Base-by-base conservation (phyloP, 2,113 vertebrate genomes). In the Antechinus stuartii region DNA sequence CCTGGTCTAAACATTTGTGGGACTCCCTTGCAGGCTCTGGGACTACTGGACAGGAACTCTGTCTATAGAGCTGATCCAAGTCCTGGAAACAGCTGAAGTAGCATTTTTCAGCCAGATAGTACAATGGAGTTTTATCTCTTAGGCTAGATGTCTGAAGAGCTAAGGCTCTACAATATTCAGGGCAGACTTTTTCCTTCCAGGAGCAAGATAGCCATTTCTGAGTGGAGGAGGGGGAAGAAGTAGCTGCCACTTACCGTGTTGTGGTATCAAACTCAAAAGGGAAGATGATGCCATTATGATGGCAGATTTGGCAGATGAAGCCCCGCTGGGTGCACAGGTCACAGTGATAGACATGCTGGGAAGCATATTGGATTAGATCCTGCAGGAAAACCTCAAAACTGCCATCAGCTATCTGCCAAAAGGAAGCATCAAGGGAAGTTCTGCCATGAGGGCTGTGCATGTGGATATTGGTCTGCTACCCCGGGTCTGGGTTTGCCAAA, bases 241-340 rank as follows among this genome's bases (percentile, higher is more conserved):
- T 0, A 1, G 89, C n/a, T 61, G 84, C 22, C 0, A 0, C 98
- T 47, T 98, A 99, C 99, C 99, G 99, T 97, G 98, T 97, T 5
- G 99, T 99, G 93, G 97, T 99, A 95, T 99, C 99, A 4, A 99
- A 99, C 98, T 99, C 99, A 0, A 99, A 99, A 90, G 99, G 99
- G 96, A 99, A 99, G 97, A 99, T 99, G 98, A 99, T 99, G 97
- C 99, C 98, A 0, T 98, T 93, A 11, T 98, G 94, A 94, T 99
- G 99, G 98, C 99, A 99, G 95, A 99, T 99, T 98, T 99, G 99
- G 98, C 99, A 99, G 97, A 99, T 99, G 98, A 99, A 99, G 91
- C 99, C 99, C 0, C 99, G 98, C 98, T 99, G 99, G 11, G 99
- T 99, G 98, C 99, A 99, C 42, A 99, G 99, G 97, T 99, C 99